Conservation (phyloP, 2,888 invertebrate species). For the Pomacea canaliculata region DNA sequence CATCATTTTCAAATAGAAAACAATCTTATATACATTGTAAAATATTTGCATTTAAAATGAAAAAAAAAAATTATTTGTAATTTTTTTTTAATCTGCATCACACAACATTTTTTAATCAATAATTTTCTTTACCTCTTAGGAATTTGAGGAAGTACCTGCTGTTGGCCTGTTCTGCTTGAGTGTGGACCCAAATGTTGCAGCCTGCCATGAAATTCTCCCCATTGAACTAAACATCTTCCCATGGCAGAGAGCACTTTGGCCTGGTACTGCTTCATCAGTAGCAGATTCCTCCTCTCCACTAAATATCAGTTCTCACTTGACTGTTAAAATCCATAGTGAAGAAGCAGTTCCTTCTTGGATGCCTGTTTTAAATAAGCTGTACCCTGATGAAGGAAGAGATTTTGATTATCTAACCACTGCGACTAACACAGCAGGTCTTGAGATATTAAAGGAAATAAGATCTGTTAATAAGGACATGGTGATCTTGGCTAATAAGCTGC, state of each 20-base stretch:
- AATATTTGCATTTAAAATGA: too few relatives aligned
- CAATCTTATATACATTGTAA: too few relatives aligned
- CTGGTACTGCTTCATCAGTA: conserved; percentile 23
- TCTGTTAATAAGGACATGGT: conserved; percentile 30
- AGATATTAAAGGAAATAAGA: conserved; percentile 14
- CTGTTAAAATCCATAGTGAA: conserved; percentile 27
- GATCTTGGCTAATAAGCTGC: conserved; percentile 54
- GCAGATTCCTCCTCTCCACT: neutral
- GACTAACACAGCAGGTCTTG: conserved; percentile 10
- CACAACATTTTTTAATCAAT: too few relatives aligned
- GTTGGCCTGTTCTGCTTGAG: conserved; percentile 68
- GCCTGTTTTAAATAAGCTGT: conserved; percentile 39
- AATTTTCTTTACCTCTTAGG: conserved; percentile 33
- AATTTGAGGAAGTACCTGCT: conserved; percentile 62
- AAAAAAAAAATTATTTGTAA: too few relatives aligned
- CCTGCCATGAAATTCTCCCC: too few relatives aligned
- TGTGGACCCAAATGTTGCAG: too few relatives aligned
- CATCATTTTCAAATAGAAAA: too few relatives aligned
- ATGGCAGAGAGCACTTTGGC: conserved; percentile 49
- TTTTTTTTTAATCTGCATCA: too few relatives aligned
- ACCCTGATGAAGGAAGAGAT: conserved; percentile 24
- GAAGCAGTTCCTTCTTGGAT: conserved; percentile 38
- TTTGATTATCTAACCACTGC: neutral
- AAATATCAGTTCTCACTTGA: conserved; percentile 3
- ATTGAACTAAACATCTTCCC: conserved; percentile 29